Evolutionary conservation across 2,797 vertebrate species (phyloP), one percentile per base, ranked within the genome.

Genomic region (Gobio occitaniae): DNA sequence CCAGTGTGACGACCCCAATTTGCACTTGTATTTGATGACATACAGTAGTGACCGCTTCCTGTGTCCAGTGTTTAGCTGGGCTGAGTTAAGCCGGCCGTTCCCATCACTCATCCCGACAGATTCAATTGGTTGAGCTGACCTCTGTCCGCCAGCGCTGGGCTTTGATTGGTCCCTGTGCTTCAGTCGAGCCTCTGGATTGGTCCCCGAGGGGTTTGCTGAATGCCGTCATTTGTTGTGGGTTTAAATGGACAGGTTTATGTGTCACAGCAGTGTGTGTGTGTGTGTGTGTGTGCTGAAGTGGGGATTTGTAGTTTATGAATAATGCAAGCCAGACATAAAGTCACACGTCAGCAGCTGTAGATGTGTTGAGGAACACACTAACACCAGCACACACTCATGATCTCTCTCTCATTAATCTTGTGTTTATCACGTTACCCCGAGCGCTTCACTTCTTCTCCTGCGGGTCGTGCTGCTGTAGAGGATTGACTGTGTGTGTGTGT

Each of bases 161-260:
- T 68, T 74, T 72, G 87, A 90, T 86, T 80, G 86, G 82, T 66
- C 89, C 29, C 82, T 74, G 19, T 9, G 17, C 74, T 52, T 74
- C 82, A n/a, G 65, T 54, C 4, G 3, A 78, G 56, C 13, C 48
- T 59, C 83, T 75, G 61, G 78, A 90, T 88, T 87, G 85, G 85
- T 80, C 84, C 83, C 88, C 1, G 56, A 74, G 82, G 78, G 21
- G 47, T 83, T 78, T 41, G 41, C 56, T 84, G 66, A 80, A 70
- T 63, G 79, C 32, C 69, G 21, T 86, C 38, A 15, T 83, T 87
- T 83, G 52, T 85, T 85, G 52, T 68, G 72, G 69, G 11, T 83
- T 41, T 61, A 65, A 83, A 85, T 63, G 15, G 44, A 59, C 76
- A 83, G 80, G 63, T 86, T 84, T 77, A 63, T 82, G 32, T 78